A percentile compares a stretch with the other conserved stretches of the same genome.
phyloP scores from a whole-genome alignment of 2,888 invertebrate species.

The Polydrusus tereticollis region DNA sequence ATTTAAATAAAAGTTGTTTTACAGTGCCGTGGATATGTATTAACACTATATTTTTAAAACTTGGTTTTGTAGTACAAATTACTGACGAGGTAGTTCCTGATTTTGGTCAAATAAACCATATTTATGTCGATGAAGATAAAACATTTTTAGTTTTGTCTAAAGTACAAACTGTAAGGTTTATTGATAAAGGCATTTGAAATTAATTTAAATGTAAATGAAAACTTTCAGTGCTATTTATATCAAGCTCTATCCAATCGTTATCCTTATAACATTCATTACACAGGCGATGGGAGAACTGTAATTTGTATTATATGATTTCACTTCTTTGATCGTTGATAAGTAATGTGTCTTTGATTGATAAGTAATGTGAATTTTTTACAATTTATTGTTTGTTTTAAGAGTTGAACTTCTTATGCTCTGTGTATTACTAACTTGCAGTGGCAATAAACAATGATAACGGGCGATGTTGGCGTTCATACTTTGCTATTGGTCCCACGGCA shows the following conservation, averaged over 20 bases:
- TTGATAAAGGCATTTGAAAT: not conserved
- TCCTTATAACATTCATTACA: not conserved
- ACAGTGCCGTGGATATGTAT: slow-evolving; percentile 3
- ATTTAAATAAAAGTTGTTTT: not conserved
- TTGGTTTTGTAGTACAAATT: not conserved
- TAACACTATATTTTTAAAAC: slow-evolving; percentile 3
- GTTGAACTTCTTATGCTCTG: too few species aligned
- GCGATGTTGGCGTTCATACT: too few species aligned
- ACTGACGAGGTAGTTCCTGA: not conserved
- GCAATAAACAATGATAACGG: too few species aligned
- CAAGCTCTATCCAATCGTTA: not conserved
- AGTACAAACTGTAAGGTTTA: not conserved
- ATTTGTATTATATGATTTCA: not conserved
- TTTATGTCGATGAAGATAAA: not conserved
- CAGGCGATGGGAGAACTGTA: not conserved
- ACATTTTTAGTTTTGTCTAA: not conserved
- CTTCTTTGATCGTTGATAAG: too few species aligned
- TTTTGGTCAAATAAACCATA: slow-evolving; percentile 8
- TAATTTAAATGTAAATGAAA: not conserved
- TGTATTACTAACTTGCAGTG: too few species aligned
- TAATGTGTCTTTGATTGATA: too few species aligned
- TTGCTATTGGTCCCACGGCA: too few species aligned
- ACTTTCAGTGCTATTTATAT: not conserved
- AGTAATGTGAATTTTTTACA: too few species aligned
- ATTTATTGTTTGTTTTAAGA: too few species aligned